phyloP scores from a whole-genome alignment of 1,140 invertebrate species.

The Lerema accius region DNA sequence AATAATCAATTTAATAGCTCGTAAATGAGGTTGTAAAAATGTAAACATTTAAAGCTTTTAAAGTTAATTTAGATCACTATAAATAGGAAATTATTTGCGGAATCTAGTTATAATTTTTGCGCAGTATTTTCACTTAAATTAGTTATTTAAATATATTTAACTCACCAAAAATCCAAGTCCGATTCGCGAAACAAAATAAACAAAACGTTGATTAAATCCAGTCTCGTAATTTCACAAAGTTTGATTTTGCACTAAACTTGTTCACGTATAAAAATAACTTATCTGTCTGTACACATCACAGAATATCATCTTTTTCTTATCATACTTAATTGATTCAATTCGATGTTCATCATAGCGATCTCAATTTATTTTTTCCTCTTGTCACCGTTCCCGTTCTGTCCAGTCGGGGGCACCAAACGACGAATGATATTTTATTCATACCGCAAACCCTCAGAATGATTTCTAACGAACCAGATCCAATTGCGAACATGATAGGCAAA shows the following conservation, averaged over 20 bases:
- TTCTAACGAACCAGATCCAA: constrained; percentile 70
- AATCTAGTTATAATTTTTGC: too few species aligned
- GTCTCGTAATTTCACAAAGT: background rate
- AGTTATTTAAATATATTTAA: constrained; percentile 1
- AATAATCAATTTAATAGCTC: background rate
- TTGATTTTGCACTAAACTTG: constrained; percentile 10
- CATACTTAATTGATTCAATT: constrained; percentile 62
- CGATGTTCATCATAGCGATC: constrained; percentile 49
- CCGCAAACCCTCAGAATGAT: constrained; percentile 64
- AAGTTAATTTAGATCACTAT: too few species aligned
- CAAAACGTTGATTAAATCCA: constrained; percentile 37
- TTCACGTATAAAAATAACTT: constrained; percentile 32
- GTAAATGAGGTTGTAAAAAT: background rate
- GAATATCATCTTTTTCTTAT: constrained; percentile 66
- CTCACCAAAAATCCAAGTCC: constrained; percentile 40
- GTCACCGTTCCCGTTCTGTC: constrained; percentile 51
- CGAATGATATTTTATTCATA: constrained; percentile 73
- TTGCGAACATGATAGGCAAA: constrained; percentile 73
- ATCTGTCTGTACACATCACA: constrained; percentile 47
- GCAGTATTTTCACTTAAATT: too few species aligned
- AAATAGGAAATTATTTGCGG: background rate
- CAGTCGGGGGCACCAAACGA: constrained; percentile 61
- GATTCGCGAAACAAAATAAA: constrained; percentile 21
- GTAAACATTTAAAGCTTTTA: too few species aligned
- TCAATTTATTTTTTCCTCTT: constrained; percentile 59